A percentile compares a stretch with the other conserved stretches of the same genome.
Conservation (phyloP, 2,888 invertebrate genomes). For the Brachypalpus laphriformis region DNA sequence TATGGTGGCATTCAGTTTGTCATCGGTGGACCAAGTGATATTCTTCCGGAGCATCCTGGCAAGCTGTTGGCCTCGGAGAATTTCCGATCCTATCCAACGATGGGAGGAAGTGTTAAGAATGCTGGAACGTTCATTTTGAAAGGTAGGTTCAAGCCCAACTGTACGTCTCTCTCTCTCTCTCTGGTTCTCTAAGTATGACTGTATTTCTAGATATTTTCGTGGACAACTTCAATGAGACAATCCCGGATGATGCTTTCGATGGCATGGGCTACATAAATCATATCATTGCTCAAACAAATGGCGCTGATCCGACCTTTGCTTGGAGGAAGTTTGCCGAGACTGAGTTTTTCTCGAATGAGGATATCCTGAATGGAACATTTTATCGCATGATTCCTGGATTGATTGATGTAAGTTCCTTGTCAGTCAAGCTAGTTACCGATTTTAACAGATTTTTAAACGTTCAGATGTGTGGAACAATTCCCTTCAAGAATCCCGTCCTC, state of each 20-base stretch:
- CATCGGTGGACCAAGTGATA: conserved; percentile 81
- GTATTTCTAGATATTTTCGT: conserved; percentile 80
- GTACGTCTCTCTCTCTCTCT: no score
- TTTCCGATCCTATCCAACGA: conserved; percentile 76
- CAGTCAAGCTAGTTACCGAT: neutral
- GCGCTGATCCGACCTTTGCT: conserved; percentile 82
- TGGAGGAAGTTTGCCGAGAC: conserved; percentile 82
- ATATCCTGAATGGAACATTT: conserved; percentile 82
- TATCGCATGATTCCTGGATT: conserved; percentile 83
- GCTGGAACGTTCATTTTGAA: conserved; percentile 79
- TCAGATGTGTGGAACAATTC: conserved; percentile 80
- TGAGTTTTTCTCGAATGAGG: conserved; percentile 80
- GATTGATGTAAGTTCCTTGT: conserved; percentile 82
- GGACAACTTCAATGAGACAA: conserved; percentile 79
- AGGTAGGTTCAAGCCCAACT: conserved; percentile 68
- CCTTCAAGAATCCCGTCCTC: conserved; percentile 83
- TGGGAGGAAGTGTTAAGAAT: conserved; percentile 81
- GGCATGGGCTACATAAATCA: conserved; percentile 78
- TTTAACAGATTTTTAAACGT: neutral
- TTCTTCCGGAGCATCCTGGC: conserved; percentile 80
- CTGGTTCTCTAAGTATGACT: no score
- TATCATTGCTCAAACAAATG: conserved; percentile 78
- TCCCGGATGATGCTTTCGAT: conserved; percentile 80
- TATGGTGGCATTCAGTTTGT: conserved; percentile 81
- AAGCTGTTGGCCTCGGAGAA: conserved; percentile 76